Conservation (phyloP, 1,140 invertebrate genomes). For the Hesperophylax magnus region DNA sequence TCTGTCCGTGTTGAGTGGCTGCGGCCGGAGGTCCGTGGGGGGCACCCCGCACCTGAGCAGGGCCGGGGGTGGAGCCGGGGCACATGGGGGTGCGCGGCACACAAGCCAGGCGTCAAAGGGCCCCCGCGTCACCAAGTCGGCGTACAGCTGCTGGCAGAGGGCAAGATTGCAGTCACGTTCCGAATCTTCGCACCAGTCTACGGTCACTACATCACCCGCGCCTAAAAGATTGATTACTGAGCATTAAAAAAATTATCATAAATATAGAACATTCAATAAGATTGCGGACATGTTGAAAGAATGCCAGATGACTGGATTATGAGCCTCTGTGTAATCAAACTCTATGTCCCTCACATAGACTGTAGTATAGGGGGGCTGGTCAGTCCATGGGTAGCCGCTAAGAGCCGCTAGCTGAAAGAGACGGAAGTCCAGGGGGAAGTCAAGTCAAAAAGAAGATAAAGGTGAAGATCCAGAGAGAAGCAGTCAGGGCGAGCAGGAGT, state of each 20-base stretch:
- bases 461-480: too few species aligned
- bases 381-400: too few species aligned
- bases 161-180: conserved; percentile 44
- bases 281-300: too few species aligned
- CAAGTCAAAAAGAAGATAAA: too few species aligned
- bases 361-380: too few species aligned
- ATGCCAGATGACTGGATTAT: too few species aligned
- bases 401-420: too few species aligned
- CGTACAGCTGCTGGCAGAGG: conserved; percentile 34
- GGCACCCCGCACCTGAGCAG: conserved; percentile 1
- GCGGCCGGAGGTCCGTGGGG: conserved; percentile 42
- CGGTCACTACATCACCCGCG: conserved; percentile 48
- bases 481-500: too few species aligned
- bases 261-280: neutral
- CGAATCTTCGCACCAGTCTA: conserved; percentile 52
- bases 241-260: neutral
- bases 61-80: conserved; percentile 10
- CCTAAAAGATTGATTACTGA: conserved; percentile 10
- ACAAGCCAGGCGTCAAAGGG: conserved; percentile 48
- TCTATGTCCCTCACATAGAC: too few species aligned
- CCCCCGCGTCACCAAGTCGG: conserved; percentile 26
- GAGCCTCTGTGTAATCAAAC: too few species aligned
- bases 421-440: too few species aligned
- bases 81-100: conserved; percentile 37
- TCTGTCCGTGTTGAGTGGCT: conserved; percentile 40